Conservation (phyloP, 2,797 vertebrate species). For the Sebastes paucispinis region DNA sequence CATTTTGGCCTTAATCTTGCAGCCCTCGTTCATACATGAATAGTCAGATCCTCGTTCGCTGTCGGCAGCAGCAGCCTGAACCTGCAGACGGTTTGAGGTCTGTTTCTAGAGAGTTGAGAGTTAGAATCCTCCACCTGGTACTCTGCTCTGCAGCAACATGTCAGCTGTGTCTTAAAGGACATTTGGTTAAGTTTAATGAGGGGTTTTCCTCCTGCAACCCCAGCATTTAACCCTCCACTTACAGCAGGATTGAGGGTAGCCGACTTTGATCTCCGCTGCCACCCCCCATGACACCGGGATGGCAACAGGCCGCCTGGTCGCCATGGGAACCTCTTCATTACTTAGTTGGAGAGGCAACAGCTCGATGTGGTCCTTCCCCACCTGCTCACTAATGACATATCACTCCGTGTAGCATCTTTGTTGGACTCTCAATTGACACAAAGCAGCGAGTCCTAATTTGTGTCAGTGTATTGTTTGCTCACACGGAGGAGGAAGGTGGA, state of each 20-base stretch:
- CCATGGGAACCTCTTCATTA: slow-evolving; percentile 78
- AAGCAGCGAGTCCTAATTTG: slow-evolving; percentile 77
- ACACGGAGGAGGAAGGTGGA: slow-evolving; percentile 45
- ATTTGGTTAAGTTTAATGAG: slow-evolving; percentile 63
- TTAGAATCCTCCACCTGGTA: neutral
- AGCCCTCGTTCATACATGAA: neutral
- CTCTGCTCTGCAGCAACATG: neutral
- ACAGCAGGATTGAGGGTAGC: slow-evolving; percentile 34
- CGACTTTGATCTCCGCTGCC: slow-evolving; percentile 54
- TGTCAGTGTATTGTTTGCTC: slow-evolving; percentile 74
- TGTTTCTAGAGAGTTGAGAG: neutral
- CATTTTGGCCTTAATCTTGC: too few species aligned
- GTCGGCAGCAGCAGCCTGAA: neutral
- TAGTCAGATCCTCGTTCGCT: neutral
- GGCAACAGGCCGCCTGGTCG: slow-evolving; percentile 51
- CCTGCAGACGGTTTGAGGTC: neutral
- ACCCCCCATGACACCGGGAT: slow-evolving; percentile 22
- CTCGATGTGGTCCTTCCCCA: slow-evolving; percentile 66
- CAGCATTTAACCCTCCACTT: slow-evolving; percentile 71
- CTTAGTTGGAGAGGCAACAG: slow-evolving; percentile 67
- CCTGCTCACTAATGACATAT: slow-evolving; percentile 80
- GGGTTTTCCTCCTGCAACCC: slow-evolving; percentile 42
- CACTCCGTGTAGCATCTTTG: slow-evolving; percentile 77
- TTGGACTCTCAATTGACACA: slow-evolving; percentile 75
- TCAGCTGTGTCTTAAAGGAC: slow-evolving; percentile 37